phyloP scores from a whole-genome alignment of 2,888 invertebrate genomes.

The Drosophila histrio region DNA sequence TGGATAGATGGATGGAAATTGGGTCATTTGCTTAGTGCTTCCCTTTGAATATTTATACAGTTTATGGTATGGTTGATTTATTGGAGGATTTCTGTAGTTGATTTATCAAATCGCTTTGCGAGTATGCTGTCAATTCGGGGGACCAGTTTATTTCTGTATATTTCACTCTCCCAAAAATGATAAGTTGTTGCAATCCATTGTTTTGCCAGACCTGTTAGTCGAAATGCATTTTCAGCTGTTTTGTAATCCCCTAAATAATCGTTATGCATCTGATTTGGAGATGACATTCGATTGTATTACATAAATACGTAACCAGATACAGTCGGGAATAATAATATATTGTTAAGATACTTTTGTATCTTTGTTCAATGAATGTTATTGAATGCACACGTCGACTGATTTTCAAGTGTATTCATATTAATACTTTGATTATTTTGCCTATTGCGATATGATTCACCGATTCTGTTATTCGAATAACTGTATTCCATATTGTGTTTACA shows the following conservation, averaged over 20 bases:
- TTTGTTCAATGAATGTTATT: background rate
- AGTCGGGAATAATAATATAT: background rate
- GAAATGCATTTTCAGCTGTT: conserved; percentile 30
- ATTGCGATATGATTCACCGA: conserved; percentile 43
- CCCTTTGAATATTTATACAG: conserved; percentile 20
- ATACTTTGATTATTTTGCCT: conserved; percentile 12
- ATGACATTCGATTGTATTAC: conserved; percentile 13
- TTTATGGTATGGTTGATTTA: conserved; percentile 60
- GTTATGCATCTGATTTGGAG: conserved; percentile 11
- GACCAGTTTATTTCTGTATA: conserved; percentile 55
- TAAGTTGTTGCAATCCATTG: conserved; percentile 12
- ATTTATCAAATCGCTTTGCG: conserved; percentile 63
- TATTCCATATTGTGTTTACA: conserved; percentile 27
- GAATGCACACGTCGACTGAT: background rate
- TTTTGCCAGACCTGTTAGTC: conserved; percentile 11
- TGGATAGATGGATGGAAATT: conserved; percentile 42
- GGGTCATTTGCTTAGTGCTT: conserved; percentile 59
- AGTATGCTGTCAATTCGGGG: conserved; percentile 24
- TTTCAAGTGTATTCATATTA: background rate
- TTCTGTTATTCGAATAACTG: conserved; percentile 34
- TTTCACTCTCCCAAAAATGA: background rate
- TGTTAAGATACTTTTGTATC: background rate
- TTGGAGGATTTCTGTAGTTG: conserved; percentile 63
- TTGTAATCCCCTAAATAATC: conserved; percentile 18
- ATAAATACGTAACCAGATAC: conserved; percentile 12